A percentile compares a stretch with the other conserved stretches of the same genome.
phyloP scores from a whole-genome alignment of 2,113 vertebrate genomes.

The Stigmatopora argus region DNA sequence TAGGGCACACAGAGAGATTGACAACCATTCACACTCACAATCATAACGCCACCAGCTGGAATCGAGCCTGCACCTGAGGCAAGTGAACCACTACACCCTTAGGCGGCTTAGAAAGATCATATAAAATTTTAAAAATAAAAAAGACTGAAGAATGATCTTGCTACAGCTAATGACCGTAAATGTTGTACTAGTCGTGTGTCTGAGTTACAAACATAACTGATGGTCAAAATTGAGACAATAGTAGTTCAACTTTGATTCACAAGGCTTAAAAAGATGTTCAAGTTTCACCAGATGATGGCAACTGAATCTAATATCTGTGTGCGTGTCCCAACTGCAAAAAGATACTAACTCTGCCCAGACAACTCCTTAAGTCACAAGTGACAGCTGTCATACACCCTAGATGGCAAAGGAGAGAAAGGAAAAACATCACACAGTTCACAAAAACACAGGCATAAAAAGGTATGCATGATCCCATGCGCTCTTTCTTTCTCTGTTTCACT shows the following conservation, averaged over 20 bases:
- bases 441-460: slow-evolving; percentile 1
- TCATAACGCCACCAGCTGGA: no score
- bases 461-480: slow-evolving; percentile 33
- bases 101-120: no score
- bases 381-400: slow-evolving; percentile 65
- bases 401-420: slow-evolving; percentile 37
- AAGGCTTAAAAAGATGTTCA: slow-evolving; percentile 42
- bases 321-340: slow-evolving; percentile 50
- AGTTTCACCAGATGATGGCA: slow-evolving; percentile 40
- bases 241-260: slow-evolving; percentile 6
- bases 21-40: no score
- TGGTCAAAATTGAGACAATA: not conserved
- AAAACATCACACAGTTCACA: slow-evolving; percentile 37
- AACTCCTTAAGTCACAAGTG: slow-evolving; percentile 61
- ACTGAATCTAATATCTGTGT: slow-evolving; percentile 32
- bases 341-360: slow-evolving; percentile 57
- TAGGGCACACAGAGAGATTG: no score
- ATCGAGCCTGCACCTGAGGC: no score
- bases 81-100: no score
- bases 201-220: not conserved
- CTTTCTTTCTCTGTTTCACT: slow-evolving; percentile 15
- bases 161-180: slow-evolving; percentile 1
- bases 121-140: not conserved
- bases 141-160: not conserved
- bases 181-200: not conserved